Base-by-base conservation (phyloP, 1,140 invertebrate species). In the Leptonema lineaticorne region DNA sequence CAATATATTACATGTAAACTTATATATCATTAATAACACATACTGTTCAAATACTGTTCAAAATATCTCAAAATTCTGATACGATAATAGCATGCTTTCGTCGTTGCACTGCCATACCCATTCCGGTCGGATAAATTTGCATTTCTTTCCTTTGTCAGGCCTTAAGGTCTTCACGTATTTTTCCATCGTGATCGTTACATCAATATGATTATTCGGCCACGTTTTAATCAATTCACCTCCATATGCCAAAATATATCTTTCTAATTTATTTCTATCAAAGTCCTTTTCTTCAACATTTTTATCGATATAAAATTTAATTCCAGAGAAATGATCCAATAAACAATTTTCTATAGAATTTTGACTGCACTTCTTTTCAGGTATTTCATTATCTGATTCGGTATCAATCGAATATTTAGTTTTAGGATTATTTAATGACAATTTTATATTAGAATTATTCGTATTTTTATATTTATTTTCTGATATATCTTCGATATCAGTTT, bases 51-150 rank as follows among this genome's bases (percentile, higher is more conserved):
- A 16, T 18, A 30, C 53, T 60, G 30, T 62, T 16, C 41, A 16
- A 64, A n/a, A n/a, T n/a, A n/a, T 37, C 28, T 14, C 37, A 63
- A 53, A 72, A 14, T 64, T 22, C 26, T 69, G 50, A 48, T 30
- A 72, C 4, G 67, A 14, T 27, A 48, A 72, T n/a, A 72, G 20
- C 4, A 28, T 50, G 62, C 58, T 58, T 11, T 53, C 59, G 26
- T 72, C 70, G 28, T 72, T 65, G 41, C 70, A 72, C 46, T 72
- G 69, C 70, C 70, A 72, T 11, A 72, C 33, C 70, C 70, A 72
- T 28, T 72, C 70, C 2, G 70, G 70, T 8, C 29, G 53, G 46
- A 72, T 24, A 26, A 72, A 67, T 48, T 68, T n/a, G 33, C 70
- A 72, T 37, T 72, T 72, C 33, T 72, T 72, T 18, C 27, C 30